Evolutionary conservation across 2,113 vertebrate genomes (phyloP).

Genomic region (Heloderma charlesbogerti): DNA sequence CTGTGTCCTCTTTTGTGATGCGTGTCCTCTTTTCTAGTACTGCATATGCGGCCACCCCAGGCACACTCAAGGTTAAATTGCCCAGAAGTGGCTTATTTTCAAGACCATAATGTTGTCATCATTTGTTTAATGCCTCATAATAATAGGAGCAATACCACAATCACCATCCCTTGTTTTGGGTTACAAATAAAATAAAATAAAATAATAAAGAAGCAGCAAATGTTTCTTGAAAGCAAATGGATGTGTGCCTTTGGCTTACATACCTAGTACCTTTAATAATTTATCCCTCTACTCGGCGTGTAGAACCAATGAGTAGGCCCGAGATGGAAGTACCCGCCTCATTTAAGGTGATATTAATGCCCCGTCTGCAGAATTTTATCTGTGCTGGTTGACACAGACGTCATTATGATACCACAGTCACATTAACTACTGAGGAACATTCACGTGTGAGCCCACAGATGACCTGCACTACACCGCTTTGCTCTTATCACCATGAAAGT

Average conservation of each 20-base stretch:
- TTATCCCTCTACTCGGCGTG: background rate
- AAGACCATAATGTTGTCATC: no score
- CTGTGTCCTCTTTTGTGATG: no score
- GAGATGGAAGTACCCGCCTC: background rate
- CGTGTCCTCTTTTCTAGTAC: no score
- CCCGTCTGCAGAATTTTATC: background rate
- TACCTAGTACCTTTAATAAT: background rate
- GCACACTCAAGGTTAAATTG: no score
- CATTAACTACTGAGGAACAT: background rate
- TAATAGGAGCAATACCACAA: no score
- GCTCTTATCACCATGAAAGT: background rate
- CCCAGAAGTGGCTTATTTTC: no score
- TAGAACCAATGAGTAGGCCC: background rate
- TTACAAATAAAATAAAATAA: background rate
- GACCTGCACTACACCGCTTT: background rate
- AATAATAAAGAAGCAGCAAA: background rate
- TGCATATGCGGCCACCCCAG: no score
- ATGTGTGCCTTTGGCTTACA: background rate
- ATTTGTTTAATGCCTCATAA: no score
- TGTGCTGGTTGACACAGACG: background rate
- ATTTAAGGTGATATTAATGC: background rate
- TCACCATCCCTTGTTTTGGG: background rate
- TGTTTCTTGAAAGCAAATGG: background rate
- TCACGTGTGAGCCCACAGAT: background rate
- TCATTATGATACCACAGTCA: background rate